Evolutionary conservation across 1,140 invertebrate species (phyloP).

Genomic region (Harpegnathos saltator): DNA sequence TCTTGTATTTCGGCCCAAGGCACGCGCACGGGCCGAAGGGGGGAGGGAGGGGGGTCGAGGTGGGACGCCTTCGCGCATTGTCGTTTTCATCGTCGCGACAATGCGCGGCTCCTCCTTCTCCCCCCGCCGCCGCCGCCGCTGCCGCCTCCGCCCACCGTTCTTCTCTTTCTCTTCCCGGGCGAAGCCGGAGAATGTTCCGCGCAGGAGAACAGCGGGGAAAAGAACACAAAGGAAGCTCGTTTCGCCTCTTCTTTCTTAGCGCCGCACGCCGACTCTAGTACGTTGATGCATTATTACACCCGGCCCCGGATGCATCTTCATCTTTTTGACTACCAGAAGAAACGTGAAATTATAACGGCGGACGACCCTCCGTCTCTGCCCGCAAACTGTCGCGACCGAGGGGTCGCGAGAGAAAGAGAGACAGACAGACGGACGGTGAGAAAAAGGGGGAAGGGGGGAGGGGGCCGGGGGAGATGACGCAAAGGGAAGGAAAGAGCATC

Average conservation of each 20-base stretch:
- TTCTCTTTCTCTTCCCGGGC: too few relatives aligned
- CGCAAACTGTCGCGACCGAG: not conserved
- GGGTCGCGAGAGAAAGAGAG: not conserved
- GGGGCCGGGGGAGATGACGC: too few relatives aligned
- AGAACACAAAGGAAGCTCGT: constrained; percentile 32
- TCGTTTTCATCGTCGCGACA: constrained; percentile 27
- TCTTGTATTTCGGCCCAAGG: constrained; percentile 14
- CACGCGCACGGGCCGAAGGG: too few relatives aligned
- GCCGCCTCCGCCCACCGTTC: too few relatives aligned
- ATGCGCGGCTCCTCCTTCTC: not conserved
- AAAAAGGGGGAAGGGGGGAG: not conserved
- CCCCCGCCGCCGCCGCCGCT: too few relatives aligned
- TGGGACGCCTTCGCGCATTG: not conserved
- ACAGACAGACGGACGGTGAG: too few relatives aligned
- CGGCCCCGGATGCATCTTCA: constrained; percentile 34
- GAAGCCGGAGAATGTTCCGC: constrained; percentile 11
- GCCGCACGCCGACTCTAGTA: not conserved
- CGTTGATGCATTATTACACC: constrained; percentile 46
- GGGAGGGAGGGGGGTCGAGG: too few relatives aligned
- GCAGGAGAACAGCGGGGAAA: constrained; percentile 1
- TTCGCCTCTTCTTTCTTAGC: constrained; percentile 29
- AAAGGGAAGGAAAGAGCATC: too few relatives aligned
- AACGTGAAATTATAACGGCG: constrained; percentile 30
- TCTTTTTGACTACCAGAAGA: constrained; percentile 49
- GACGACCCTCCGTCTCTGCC: constrained; percentile 16